Conservation (phyloP, 1,140 invertebrate species). For the Solenopsis invicta region DNA sequence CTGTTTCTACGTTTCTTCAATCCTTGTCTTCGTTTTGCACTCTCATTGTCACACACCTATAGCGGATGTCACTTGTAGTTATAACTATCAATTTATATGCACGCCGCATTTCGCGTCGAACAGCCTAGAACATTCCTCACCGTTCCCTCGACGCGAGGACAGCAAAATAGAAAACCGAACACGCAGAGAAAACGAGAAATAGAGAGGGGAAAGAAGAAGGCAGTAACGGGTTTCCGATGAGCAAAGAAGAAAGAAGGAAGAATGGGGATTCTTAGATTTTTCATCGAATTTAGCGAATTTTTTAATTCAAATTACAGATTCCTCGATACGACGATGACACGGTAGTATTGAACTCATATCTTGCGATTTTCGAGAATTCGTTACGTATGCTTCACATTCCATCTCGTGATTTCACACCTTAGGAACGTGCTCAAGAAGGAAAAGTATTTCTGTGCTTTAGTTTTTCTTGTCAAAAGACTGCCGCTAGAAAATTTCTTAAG, state of each 20-base stretch:
- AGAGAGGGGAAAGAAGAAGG: conserved; percentile 28
- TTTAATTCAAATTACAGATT: conserved; percentile 8
- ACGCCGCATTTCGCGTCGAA: conserved; percentile 76
- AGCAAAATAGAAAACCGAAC: conserved; percentile 56
- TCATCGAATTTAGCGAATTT: neutral
- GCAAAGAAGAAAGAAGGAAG: neutral
- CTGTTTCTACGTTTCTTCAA: too few species aligned
- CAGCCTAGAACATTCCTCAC: conserved; percentile 75
- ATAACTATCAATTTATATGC: conserved; percentile 77
- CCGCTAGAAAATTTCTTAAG: neutral
- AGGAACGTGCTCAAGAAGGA: conserved; percentile 54
- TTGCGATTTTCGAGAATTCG: conserved; percentile 38
- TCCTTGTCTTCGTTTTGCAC: neutral
- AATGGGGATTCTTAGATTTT: neutral
- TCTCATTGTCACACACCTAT: conserved; percentile 47
- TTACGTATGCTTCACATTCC: conserved; percentile 12
- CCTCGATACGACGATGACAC: neutral
- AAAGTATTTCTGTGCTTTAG: conserved; percentile 57
- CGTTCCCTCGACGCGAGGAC: conserved; percentile 56
- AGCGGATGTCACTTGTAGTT: conserved; percentile 70
- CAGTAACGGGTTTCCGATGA: conserved; percentile 65
- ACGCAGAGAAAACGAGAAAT: conserved; percentile 38
- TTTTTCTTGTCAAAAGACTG: conserved; percentile 56
- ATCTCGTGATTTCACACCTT: conserved; percentile 62
- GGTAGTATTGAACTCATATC: neutral